Evolutionary conservation across 2,797 vertebrate genomes (phyloP).

Genomic region (Gymnopithys bicolor): DNA sequence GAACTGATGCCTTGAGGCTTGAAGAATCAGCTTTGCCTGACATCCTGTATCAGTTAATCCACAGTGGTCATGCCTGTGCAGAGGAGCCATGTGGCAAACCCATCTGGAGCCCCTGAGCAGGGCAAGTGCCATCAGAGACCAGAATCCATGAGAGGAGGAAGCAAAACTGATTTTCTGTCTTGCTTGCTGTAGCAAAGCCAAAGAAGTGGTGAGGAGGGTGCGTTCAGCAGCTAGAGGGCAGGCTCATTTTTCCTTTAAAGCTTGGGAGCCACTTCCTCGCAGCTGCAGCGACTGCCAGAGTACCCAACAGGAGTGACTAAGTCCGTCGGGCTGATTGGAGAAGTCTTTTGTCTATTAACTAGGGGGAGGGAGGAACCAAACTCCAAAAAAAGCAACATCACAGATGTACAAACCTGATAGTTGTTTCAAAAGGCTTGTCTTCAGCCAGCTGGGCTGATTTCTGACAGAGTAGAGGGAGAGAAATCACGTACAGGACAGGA

Average conservation of each 20-base stretch:
- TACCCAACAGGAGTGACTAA: not conserved
- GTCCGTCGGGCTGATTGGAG: not conserved
- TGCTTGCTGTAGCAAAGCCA: not conserved
- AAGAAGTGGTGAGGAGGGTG: accelerated
- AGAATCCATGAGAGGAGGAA: not conserved
- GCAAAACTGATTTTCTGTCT: not conserved
- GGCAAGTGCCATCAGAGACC: not conserved
- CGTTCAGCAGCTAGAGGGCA: constrained; percentile 53
- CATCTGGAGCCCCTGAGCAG: not conserved
- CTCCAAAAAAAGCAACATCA: not conserved
- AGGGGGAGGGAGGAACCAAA: not conserved
- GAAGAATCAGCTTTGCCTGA: not conserved
- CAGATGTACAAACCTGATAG: not conserved
- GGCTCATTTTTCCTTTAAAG: constrained; percentile 35
- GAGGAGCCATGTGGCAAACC: accelerated
- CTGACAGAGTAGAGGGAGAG: not conserved
- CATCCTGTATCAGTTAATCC: not conserved
- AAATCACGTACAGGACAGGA: not conserved
- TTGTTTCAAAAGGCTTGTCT: not conserved
- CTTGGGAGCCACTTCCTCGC: not conserved
- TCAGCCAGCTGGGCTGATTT: not conserved
- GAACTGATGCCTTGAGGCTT: not conserved
- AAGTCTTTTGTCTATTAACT: not conserved
- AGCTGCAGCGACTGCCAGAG: not conserved
- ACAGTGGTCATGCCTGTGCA: not conserved